A percentile compares a stretch with the other conserved stretches of the same genome.
These are phyloP conservation scores for Anomalospiza imberbis DNA, from an alignment of 2,797 vertebrate genomes.

Conservation along the genomic window DNA sequence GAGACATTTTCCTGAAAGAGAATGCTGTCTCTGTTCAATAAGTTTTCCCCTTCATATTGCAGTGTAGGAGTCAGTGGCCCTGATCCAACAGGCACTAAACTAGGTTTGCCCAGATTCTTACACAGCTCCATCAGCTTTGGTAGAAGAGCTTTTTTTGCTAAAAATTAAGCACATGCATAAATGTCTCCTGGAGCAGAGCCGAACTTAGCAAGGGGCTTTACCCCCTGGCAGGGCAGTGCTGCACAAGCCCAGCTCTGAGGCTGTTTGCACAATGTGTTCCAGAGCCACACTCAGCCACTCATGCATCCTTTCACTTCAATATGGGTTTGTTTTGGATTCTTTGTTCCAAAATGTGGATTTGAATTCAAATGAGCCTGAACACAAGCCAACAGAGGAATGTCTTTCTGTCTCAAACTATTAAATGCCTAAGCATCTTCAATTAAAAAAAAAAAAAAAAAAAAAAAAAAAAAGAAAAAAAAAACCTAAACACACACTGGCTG, in stretches of 20 bases:
- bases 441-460: not conserved
- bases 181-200: conserved; percentile 18
- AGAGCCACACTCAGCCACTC: not conserved
- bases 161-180: conserved; percentile 6
- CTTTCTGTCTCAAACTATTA: conserved; percentile 8
- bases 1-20: not conserved
- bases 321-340: conserved; percentile 8
- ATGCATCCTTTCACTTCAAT: not conserved
- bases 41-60: not conserved
- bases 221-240: conserved; percentile 10
- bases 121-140: not conserved
- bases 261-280: not conserved
- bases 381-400: not conserved
- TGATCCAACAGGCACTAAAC: not conserved
- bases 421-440: conserved; percentile 26
- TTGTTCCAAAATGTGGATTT: conserved; percentile 52
- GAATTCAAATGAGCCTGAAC: conserved; percentile 36
- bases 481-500: not conserved
- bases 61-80: not conserved
- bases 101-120: not conserved
- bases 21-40: not conserved
- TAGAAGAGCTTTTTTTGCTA: not conserved
- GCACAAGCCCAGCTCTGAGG: not conserved
- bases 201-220: conserved; percentile 10
- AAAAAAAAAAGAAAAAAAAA: not conserved